Evolutionary conservation across 1,140 invertebrate species (phyloP).

Genomic region (Neodiprion lecontei): DNA sequence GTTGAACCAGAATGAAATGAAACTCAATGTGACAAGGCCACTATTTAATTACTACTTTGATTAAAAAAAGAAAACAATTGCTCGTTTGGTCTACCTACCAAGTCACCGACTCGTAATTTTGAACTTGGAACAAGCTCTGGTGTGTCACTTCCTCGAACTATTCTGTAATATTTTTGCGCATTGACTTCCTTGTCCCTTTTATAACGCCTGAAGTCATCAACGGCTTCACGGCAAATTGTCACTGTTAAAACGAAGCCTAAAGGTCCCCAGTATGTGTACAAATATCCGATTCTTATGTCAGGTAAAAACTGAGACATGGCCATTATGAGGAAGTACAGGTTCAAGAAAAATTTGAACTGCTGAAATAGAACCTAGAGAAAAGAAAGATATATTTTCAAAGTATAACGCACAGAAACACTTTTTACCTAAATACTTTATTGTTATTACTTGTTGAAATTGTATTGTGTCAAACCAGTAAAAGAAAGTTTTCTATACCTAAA

Average conservation of each 20-base stretch:
- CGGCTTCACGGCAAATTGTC: conserved; percentile 93
- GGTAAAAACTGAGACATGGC: conserved; percentile 97
- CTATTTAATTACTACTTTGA: not conserved
- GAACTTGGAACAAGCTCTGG: conserved; percentile 68
- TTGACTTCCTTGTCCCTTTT: conserved; percentile 96
- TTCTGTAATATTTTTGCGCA: conserved; percentile 82
- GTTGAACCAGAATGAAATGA: too few relatives aligned
- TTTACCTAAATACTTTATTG: conserved; percentile 11
- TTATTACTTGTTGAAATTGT: not conserved
- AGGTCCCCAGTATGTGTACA: conserved; percentile 99
- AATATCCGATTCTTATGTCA: conserved; percentile 93
- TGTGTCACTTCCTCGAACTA: conserved; percentile 62
- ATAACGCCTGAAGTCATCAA: conserved; percentile 93
- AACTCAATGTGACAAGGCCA: not conserved
- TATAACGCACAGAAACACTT: not conserved
- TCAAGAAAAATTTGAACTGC: conserved; percentile 99
- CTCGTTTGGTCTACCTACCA: conserved; percentile 58
- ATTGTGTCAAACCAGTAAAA: conserved; percentile 6
- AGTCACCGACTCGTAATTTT: conserved; percentile 78
- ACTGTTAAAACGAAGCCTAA: conserved; percentile 95
- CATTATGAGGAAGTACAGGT: conserved; percentile 98
- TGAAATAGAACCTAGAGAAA: conserved; percentile 86
- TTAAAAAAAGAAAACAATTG: not conserved
- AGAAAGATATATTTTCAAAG: conserved; percentile 25
- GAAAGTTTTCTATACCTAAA: conserved; percentile 5